phyloP scores from a whole-genome alignment of 2,113 vertebrate species.

The Prionailurus bengalensis region DNA sequence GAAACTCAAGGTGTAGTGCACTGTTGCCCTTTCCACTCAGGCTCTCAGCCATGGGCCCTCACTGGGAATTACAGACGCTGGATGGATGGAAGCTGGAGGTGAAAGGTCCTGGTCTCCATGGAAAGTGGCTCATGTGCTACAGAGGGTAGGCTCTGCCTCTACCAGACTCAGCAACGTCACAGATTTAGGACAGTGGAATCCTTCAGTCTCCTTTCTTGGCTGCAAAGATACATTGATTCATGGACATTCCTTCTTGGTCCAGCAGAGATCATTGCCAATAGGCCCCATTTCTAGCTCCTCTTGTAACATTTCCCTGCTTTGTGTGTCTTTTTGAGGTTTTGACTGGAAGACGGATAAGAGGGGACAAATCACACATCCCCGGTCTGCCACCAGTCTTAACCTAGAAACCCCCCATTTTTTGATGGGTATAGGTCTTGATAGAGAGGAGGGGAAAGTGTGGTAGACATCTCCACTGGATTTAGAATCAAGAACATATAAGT shows the following conservation, averaged over 20 bases:
- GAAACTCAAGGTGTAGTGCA: neutral
- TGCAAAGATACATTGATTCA: neutral
- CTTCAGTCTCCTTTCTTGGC: neutral
- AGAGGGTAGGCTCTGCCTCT: neutral
- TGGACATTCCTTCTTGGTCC: neutral
- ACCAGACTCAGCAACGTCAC: neutral
- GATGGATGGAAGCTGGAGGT: neutral
- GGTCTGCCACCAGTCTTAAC: neutral
- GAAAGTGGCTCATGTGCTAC: neutral
- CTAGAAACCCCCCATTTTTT: neutral
- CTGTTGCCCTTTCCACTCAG: neutral
- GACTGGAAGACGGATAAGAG: too few species aligned
- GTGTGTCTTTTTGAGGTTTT: neutral
- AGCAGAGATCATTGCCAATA: neutral
- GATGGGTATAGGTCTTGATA: neutral
- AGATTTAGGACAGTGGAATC: too few species aligned
- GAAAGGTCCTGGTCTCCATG: neutral
- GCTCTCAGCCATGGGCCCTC: neutral
- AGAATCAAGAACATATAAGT: neutral
- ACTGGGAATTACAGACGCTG: neutral
- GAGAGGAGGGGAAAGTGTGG: neutral
- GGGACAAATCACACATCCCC: neutral
- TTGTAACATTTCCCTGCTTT: neutral
- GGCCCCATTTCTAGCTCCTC: neutral
- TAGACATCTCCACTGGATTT: neutral